phyloP scores from a whole-genome alignment of 2,113 vertebrate genomes.

The Chitala chitala region DNA sequence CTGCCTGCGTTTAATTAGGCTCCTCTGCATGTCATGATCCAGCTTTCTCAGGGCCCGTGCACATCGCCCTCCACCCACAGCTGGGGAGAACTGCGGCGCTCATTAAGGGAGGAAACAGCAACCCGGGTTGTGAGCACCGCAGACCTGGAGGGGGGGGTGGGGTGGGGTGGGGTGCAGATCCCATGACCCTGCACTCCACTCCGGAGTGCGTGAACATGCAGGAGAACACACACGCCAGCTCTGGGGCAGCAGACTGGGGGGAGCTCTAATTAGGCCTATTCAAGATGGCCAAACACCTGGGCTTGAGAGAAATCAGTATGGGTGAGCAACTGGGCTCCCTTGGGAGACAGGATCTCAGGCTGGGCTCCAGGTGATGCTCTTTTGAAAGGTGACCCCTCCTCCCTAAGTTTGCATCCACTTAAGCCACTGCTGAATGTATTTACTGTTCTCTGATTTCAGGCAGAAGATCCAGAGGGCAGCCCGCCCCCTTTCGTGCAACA shows the following conservation, averaged over 20 bases:
- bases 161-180: constrained; percentile 26
- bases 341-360: constrained; percentile 45
- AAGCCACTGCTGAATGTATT: constrained; percentile 42
- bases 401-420: constrained; percentile 65
- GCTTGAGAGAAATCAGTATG: constrained; percentile 62
- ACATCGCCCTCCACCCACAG: background rate
- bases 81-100: background rate
- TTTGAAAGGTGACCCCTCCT: constrained; percentile 58
- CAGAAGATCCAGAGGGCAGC: constrained; percentile 40
- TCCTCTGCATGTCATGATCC: constrained; percentile 24
- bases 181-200: constrained; percentile 49
- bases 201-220: constrained; percentile 49
- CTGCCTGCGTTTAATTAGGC: constrained; percentile 24
- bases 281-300: constrained; percentile 60
- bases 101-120: background rate
- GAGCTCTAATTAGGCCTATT: constrained; percentile 70
- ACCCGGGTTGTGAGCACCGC: background rate
- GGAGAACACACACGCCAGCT: constrained; percentile 30
- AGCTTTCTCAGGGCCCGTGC: background rate
- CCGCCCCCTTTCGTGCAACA: constrained; percentile 39
- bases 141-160: constrained; percentile 34
- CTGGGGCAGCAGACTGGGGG: constrained; percentile 57
- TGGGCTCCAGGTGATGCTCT: constrained; percentile 60
- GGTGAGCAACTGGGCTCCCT: constrained; percentile 44
- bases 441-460: constrained; percentile 37